A percentile compares a stretch with the other conserved stretches of the same genome.
Conservation (phyloP, 2,113 vertebrate species). For the Hippocampus guttulatus region DNA sequence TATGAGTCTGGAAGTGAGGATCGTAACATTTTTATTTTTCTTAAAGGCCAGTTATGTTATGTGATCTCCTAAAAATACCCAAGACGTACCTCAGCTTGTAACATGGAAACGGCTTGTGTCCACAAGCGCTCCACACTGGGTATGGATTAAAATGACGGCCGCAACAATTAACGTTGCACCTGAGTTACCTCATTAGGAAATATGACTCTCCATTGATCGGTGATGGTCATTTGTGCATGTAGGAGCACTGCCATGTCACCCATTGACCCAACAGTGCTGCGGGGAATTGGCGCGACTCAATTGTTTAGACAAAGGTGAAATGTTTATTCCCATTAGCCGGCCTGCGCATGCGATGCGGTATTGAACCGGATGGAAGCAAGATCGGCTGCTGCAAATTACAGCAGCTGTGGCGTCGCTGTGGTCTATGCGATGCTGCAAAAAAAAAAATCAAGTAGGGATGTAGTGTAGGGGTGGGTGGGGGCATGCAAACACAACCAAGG, state of each 20-base stretch:
- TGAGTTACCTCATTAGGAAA: constrained; percentile 42
- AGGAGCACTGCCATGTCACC: constrained; percentile 40
- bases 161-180: constrained; percentile 63
- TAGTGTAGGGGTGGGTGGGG: constrained; percentile 8
- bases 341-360: constrained; percentile 58
- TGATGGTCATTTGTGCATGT: constrained; percentile 34
- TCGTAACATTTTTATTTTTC: background rate
- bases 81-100: background rate
- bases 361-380: constrained; percentile 55
- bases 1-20: background rate
- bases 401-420: constrained; percentile 35
- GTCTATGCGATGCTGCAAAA: constrained; percentile 14
- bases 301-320: constrained; percentile 73
- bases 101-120: background rate
- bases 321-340: constrained; percentile 72
- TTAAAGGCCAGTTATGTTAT: background rate
- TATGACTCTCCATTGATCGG: constrained; percentile 48
- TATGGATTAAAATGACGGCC: background rate
- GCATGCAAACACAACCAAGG: constrained; percentile 62
- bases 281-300: constrained; percentile 62
- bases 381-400: constrained; percentile 68
- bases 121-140: background rate
- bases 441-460: constrained; percentile 24
- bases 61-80: too few relatives aligned
- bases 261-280: constrained; percentile 52